Base-by-base conservation (phyloP, 2,797 vertebrate species). In the Anisognathus igniventris region DNA sequence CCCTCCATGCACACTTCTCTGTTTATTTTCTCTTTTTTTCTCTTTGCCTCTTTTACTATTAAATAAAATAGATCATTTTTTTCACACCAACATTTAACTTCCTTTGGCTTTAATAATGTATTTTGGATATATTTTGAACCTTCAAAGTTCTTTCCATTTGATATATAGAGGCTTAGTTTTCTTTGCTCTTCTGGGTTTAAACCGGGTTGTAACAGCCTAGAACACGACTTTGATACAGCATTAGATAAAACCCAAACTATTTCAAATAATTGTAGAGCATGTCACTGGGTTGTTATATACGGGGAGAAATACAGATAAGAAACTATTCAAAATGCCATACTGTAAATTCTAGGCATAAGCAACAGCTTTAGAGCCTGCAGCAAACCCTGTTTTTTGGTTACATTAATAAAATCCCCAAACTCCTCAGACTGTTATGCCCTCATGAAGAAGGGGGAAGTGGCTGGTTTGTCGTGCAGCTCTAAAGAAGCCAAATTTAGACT, bases 141-240 rank as follows among this genome's bases (percentile, higher is more conserved):
- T 39, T 47, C 24, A 13, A 54, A 54, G 33, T 39, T 64, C 24
- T 28, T 62, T 72, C 14, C 0, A 1, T 54, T 45, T 39, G 31
- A 28, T 61, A 71, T 11, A 45, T 4, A 45, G n/a, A 37, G 18
- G 23, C 24, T 33, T 54, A 1, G 7, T 39, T 72, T 39, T 28
- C 48, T 62, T 39, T 28, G 24, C 8, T 28, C 15, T 72, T 40
- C 20, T 33, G 40, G 12, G 12, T 64, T 82, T 47, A 54, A 72
- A 54, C 12, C 0, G 0, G 16, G 13, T 54, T 0, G 0, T 33
- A 82, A 20, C 33, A 33, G 33, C 48, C 48, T 33, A 12, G 12
- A 51, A 33, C 33, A 61, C 4, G 17, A 24, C 24, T 79, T 61
- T 57, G 31, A 77, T 70, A 50, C 4, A 44, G 39, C 60, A 73